These are phyloP conservation scores for Caenorhabditis imperialis DNA, from an alignment of 2,888 invertebrate species.

Conservation along the genomic window DNA sequence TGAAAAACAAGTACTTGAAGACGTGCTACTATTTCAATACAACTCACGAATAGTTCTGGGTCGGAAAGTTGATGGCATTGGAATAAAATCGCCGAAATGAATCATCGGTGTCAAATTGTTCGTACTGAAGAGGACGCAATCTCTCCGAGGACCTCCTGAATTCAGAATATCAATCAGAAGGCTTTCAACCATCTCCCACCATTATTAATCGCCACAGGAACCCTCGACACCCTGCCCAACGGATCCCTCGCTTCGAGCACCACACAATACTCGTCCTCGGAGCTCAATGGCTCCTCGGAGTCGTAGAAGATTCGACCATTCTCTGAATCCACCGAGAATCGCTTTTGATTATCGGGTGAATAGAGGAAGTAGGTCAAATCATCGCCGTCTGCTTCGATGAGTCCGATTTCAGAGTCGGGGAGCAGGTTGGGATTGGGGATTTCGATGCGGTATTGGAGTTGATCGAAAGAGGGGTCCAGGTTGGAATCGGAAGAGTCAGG, in stretches of 20 bases:
- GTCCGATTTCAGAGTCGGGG: constrained; percentile 44
- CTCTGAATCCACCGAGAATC: constrained; percentile 51
- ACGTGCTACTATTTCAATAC: background rate
- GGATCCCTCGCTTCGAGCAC: constrained; percentile 55
- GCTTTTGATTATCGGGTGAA: constrained; percentile 47
- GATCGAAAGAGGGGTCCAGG: constrained; percentile 45
- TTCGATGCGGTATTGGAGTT: constrained; percentile 53
- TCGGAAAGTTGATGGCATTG: constrained; percentile 10
- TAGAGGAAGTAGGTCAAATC: constrained; percentile 52
- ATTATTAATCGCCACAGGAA: constrained; percentile 60
- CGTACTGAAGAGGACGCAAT: constrained; percentile 47
- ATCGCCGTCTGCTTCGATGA: constrained; percentile 47
- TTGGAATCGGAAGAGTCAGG: constrained; percentile 19
- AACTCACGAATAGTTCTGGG: background rate
- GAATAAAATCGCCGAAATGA: constrained; percentile 33
- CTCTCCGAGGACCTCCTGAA: constrained; percentile 29
- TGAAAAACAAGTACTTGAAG: too few species aligned
- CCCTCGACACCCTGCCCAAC: constrained; percentile 47
- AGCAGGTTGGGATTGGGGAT: constrained; percentile 23
- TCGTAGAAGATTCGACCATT: constrained; percentile 43
- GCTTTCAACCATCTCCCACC: constrained; percentile 28
- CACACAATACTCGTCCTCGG: constrained; percentile 53
- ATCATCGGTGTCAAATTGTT: constrained; percentile 27
- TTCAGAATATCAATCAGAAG: background rate
- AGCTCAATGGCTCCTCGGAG: constrained; percentile 21